Evolutionary conservation across 2,797 vertebrate species (phyloP).

Genomic region (Myioborus miniatus): DNA sequence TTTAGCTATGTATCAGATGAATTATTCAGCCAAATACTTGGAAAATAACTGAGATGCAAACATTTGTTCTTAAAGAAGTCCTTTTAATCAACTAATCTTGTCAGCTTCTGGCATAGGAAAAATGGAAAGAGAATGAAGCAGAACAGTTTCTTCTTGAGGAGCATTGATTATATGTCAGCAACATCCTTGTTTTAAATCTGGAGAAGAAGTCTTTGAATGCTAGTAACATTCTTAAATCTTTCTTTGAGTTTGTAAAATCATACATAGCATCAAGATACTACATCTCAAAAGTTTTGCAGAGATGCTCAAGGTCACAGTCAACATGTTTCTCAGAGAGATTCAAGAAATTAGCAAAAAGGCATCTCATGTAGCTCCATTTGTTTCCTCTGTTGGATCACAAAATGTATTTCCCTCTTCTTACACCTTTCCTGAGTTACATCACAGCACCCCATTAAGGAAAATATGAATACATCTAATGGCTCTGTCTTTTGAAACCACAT

Average conservation of each 20-base stretch:
- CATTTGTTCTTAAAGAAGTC: background rate
- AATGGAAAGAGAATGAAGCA: slow-evolving; percentile 19
- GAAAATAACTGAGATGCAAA: slow-evolving; percentile 22
- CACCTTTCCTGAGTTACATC: slow-evolving; percentile 10
- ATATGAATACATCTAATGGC: slow-evolving; percentile 14
- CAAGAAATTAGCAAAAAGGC: background rate
- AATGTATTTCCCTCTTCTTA: background rate
- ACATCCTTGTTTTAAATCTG: slow-evolving; percentile 15
- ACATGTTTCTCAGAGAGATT: background rate
- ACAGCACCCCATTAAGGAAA: slow-evolving; percentile 16
- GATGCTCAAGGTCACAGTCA: background rate
- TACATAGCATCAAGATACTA: background rate
- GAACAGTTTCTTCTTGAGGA: slow-evolving; percentile 14
- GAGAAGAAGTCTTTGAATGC: background rate
- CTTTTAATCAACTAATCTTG: slow-evolving; percentile 25
- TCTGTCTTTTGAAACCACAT: slow-evolving; percentile 49
- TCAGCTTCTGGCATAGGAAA: slow-evolving; percentile 4
- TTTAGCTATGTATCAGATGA: slow-evolving; percentile 35
- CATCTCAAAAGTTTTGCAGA: background rate
- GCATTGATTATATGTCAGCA: slow-evolving; percentile 18
- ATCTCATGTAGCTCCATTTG: background rate
- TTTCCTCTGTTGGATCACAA: background rate
- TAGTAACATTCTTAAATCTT: background rate
- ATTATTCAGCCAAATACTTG: slow-evolving; percentile 23
- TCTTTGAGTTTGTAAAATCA: background rate